A percentile compares a stretch with the other conserved stretches of the same genome.
Conservation (phyloP, 2,888 invertebrate species). For the Dromius quadrimaculatus region DNA sequence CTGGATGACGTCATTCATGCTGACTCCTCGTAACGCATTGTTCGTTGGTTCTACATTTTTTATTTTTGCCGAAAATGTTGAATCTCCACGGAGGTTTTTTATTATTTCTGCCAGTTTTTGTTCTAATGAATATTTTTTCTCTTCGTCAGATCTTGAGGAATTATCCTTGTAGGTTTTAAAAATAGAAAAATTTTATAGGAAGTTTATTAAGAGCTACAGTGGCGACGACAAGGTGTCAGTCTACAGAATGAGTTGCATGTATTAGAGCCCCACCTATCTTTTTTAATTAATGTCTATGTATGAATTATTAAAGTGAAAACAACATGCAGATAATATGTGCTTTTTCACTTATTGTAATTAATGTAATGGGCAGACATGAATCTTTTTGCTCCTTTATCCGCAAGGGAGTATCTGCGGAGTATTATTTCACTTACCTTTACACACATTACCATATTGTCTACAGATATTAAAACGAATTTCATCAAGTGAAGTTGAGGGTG, state of each 20-base stretch:
- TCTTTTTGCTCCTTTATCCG: constrained; percentile 29
- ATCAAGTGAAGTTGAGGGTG: too few species aligned
- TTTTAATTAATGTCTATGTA: constrained; percentile 48
- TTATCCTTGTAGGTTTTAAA: not conserved
- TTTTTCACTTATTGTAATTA: constrained; percentile 47
- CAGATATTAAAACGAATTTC: too few species aligned
- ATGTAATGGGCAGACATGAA: constrained; percentile 45
- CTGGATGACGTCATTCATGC: constrained; percentile 1
- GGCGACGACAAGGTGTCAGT: too few species aligned
- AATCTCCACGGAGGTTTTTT: constrained; percentile 12
- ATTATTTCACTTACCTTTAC: too few species aligned
- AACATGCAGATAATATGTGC: constrained; percentile 17
- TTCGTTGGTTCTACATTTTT: constrained; percentile 23
- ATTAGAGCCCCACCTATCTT: constrained; percentile 42
- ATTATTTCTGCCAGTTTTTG: constrained; percentile 24
- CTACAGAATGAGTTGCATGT: too few species aligned
- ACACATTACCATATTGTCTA: too few species aligned
- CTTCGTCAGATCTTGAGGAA: not conserved
- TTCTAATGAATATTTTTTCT: constrained; percentile 10
- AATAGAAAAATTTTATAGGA: too few species aligned
- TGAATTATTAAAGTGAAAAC: constrained; percentile 50
- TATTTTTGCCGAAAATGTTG: not conserved
- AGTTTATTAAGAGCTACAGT: too few species aligned
- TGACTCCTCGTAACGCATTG: constrained; percentile 31
- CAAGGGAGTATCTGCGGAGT: constrained; percentile 1